A percentile compares a stretch with the other conserved stretches of the same genome.
phyloP scores from a whole-genome alignment of 2,888 invertebrate genomes.

The Amiota minor region DNA sequence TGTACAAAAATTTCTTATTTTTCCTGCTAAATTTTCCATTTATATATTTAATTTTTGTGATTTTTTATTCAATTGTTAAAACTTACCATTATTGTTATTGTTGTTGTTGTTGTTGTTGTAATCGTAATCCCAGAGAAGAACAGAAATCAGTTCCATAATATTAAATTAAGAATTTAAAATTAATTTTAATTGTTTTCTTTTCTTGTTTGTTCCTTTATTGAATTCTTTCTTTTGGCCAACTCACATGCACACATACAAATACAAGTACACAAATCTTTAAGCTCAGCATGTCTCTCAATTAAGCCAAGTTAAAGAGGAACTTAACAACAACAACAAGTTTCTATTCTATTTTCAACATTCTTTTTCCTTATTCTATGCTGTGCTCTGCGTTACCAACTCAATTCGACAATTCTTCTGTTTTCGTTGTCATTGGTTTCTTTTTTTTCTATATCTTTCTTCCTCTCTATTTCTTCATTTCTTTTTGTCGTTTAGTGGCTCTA shows the following conservation, averaged over 20 bases:
- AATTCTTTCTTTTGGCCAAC: constrained; percentile 8
- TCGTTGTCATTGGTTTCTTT: neutral
- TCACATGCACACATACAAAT: neutral
- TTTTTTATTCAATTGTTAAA: neutral
- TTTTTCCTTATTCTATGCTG: constrained; percentile 6
- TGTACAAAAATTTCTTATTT: neutral
- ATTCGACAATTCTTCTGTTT: neutral
- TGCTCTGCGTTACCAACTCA: neutral
- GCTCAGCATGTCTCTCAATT: constrained; percentile 2
- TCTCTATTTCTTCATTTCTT: too few species aligned
- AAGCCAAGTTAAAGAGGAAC: neutral
- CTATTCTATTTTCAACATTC: neutral
- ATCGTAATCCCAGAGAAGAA: neutral
- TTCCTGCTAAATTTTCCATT: too few species aligned
- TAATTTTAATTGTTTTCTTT: too few species aligned
- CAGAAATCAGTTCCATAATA: too few species aligned
- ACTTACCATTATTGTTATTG: constrained; percentile 6
- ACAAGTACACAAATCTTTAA: neutral
- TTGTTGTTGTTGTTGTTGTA: neutral
- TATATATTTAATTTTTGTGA: too few species aligned
- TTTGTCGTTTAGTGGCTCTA: too few species aligned
- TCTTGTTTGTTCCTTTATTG: too few species aligned
- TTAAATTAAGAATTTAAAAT: too few species aligned
- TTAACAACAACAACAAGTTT: constrained; percentile 12
- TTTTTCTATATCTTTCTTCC: neutral